Evolutionary conservation across 2,113 vertebrate species (phyloP).

Genomic region (Herpetotheres cachinnans): DNA sequence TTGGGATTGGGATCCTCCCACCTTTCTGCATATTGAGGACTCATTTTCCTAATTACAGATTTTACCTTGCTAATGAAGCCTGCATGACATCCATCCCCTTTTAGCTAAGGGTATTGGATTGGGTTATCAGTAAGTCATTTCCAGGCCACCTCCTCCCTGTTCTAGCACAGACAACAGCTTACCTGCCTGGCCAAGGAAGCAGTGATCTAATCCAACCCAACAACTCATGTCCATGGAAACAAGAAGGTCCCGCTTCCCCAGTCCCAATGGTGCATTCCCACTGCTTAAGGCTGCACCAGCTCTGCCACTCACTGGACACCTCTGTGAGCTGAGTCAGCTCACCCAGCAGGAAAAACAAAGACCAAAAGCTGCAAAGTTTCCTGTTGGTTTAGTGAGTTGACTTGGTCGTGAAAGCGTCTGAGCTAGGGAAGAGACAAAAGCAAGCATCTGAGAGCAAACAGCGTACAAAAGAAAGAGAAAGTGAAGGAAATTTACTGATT

Average conservation of each 20-base stretch:
- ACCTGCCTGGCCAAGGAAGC: not conserved
- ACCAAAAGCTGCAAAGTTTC: not conserved
- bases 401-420: not conserved
- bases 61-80: not conserved
- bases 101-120: not conserved
- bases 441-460: not conserved
- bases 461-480: not conserved
- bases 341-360: not conserved
- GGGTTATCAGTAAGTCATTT: not conserved
- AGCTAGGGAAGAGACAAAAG: not conserved
- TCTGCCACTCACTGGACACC: not conserved
- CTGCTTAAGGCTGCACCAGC: not conserved
- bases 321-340: not conserved
- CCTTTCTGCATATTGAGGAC: not conserved
- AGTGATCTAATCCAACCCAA: not conserved
- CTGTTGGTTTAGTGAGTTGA: not conserved
- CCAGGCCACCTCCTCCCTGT: not conserved
- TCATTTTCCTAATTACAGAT: not conserved
- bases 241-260: too few relatives aligned
- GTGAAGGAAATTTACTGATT: not conserved
- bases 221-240: not conserved
- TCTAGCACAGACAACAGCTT: not conserved
- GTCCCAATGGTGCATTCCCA: not conserved
- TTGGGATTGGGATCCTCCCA: not conserved
- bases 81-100: not conserved